phyloP scores from a whole-genome alignment of 2,113 vertebrate genomes.

The Podarcis cretensis region DNA sequence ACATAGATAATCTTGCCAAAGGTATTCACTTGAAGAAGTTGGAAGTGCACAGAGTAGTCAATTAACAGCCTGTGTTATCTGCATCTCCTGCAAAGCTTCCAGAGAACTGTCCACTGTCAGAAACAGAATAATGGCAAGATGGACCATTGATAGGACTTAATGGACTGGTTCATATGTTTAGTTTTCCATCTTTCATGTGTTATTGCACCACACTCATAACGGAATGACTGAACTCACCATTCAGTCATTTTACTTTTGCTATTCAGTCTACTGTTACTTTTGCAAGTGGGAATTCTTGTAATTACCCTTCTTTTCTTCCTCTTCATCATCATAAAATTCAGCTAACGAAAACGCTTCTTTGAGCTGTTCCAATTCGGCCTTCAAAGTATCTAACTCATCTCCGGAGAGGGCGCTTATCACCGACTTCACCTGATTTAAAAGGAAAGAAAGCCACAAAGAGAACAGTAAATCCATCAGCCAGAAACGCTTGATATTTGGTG shows the following conservation, averaged over 20 bases:
- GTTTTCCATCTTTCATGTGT: background rate
- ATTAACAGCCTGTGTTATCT: background rate
- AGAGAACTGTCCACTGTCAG: background rate
- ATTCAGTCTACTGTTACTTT: slow-evolving; percentile 20
- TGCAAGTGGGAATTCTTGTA: background rate
- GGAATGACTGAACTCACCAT: slow-evolving; percentile 5
- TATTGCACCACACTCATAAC: background rate
- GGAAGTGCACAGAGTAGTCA: background rate
- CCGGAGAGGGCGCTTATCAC: slow-evolving; percentile 87
- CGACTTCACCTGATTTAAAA: slow-evolving; percentile 83
- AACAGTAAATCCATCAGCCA: slow-evolving; percentile 35
- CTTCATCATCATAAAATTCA: slow-evolving; percentile 94
- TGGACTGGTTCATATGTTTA: background rate
- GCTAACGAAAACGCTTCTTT: slow-evolving; percentile 89
- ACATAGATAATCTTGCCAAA: background rate
- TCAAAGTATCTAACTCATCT: slow-evolving; percentile 78
- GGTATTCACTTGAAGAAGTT: background rate
- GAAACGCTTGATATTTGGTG: background rate
- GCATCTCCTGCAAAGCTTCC: background rate
- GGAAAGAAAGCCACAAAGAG: slow-evolving; percentile 43
- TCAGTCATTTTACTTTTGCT: background rate
- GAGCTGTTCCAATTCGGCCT: slow-evolving; percentile 83
- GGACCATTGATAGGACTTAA: background rate
- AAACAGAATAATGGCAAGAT: background rate
- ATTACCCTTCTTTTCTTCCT: slow-evolving; percentile 87